phyloP scores from a whole-genome alignment of 2,113 vertebrate species.

The Lates calcarifer region DNA sequence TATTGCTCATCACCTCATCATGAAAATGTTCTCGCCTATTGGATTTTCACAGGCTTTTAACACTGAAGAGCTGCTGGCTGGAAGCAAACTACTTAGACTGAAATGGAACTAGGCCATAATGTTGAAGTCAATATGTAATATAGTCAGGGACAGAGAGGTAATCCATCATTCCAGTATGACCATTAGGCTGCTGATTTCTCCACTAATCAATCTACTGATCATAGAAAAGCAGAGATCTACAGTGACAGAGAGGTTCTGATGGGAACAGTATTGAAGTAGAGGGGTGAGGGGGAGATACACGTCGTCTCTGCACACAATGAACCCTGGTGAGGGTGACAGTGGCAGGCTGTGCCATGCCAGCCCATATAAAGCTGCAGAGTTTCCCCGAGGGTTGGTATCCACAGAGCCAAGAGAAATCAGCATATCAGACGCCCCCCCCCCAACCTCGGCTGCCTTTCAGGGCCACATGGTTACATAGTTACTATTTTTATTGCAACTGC shows the following conservation, averaged over 20 bases:
- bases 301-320: slow-evolving; percentile 32
- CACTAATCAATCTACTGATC: slow-evolving; percentile 69
- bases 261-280: slow-evolving; percentile 20
- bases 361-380: slow-evolving; percentile 53
- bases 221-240: slow-evolving; percentile 37
- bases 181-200: slow-evolving; percentile 65
- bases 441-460: slow-evolving; percentile 8
- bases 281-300: neutral
- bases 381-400: slow-evolving; percentile 35
- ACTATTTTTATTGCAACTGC: slow-evolving; percentile 24
- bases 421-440: slow-evolving; percentile 27
- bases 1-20: slow-evolving; percentile 72
- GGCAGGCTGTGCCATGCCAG: slow-evolving; percentile 66
- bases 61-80: slow-evolving; percentile 51
- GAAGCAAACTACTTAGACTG: slow-evolving; percentile 58
- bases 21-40: slow-evolving; percentile 59
- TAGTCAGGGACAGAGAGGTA: slow-evolving; percentile 37
- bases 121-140: slow-evolving; percentile 66
- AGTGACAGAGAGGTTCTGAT: slow-evolving; percentile 32
- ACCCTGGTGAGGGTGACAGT: slow-evolving; percentile 39
- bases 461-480: neutral
- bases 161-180: slow-evolving; percentile 64
- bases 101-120: slow-evolving; percentile 74
- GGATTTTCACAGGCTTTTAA: slow-evolving; percentile 74
- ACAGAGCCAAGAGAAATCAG: slow-evolving; percentile 55